Evolutionary conservation across 2,888 invertebrate species (phyloP).

Genomic region (Stenichneumon culpator): DNA sequence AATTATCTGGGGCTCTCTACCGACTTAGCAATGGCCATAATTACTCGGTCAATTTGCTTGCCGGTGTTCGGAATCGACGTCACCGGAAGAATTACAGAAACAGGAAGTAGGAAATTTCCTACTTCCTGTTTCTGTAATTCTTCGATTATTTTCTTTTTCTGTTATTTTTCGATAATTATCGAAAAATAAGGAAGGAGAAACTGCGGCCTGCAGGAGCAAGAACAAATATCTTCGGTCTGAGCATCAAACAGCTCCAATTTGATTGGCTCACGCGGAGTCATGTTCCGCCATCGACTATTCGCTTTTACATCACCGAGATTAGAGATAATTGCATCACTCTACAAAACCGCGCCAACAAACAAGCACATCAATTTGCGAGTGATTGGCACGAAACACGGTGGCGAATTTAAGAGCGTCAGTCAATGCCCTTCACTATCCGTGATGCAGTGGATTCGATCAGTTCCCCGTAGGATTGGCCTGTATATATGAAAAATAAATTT

Average conservation of each 20-base stretch:
- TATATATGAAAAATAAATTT: too few relatives aligned
- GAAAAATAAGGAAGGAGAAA: conserved; percentile 45
- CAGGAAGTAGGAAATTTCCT: conserved; percentile 57
- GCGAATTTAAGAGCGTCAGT: neutral
- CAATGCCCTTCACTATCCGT: neutral
- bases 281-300: conserved; percentile 3
- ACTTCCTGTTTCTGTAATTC: too few relatives aligned
- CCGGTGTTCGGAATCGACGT: conserved; percentile 32
- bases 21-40: neutral
- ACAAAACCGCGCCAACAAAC: neutral
- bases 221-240: conserved; percentile 73
- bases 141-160: too few relatives aligned
- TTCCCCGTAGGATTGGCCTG: neutral
- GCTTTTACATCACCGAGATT: neutral
- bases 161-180: too few relatives aligned
- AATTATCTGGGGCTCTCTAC: neutral
- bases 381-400: neutral
- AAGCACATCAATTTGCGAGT: neutral
- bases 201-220: conserved; percentile 46
- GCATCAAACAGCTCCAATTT: conserved; percentile 16
- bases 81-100: neutral
- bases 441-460: neutral
- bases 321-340: neutral
- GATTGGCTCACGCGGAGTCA: conserved; percentile 31
- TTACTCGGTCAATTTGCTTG: neutral